phyloP scores from a whole-genome alignment of 2,888 invertebrate genomes.

The Cosmia pyralina region DNA sequence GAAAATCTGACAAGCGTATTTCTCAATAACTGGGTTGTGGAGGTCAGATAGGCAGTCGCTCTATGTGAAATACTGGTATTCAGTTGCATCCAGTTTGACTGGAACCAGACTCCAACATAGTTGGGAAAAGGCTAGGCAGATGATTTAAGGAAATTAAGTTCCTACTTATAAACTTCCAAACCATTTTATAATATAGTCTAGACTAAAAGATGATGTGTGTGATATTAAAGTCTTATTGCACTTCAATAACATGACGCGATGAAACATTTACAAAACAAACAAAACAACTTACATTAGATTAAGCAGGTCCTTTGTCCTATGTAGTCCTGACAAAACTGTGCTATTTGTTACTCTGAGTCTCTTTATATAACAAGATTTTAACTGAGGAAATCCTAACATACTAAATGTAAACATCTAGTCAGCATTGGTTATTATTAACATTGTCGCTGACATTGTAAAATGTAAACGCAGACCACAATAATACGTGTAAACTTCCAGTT shows the following conservation, averaged over 20 bases:
- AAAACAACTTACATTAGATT: constrained; percentile 66
- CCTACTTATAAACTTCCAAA: not conserved
- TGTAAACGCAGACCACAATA: constrained; percentile 61
- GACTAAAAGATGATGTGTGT: not conserved
- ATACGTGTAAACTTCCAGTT: constrained; percentile 72
- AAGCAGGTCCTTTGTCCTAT: constrained; percentile 60
- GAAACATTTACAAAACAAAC: not conserved
- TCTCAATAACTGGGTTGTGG: too few relatives aligned
- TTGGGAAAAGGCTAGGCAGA: too few relatives aligned
- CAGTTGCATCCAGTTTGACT: too few relatives aligned
- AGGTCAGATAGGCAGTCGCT: too few relatives aligned
- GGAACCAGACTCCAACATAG: too few relatives aligned
- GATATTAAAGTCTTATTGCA: not conserved
- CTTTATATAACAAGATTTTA: constrained; percentile 79
- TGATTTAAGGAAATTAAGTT: not conserved
- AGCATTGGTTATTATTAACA: constrained; percentile 55
- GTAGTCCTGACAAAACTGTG: constrained; percentile 72
- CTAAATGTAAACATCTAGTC: constrained; percentile 59
- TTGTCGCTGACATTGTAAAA: constrained; percentile 72
- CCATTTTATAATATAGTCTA: not conserved
- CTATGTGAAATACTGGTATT: too few relatives aligned
- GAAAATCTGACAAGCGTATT: too few relatives aligned
- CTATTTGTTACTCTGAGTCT: constrained; percentile 63
- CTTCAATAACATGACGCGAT: not conserved
- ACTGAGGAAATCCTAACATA: constrained; percentile 73